Evolutionary conservation across 1,140 invertebrate species (phyloP), one percentile per base, ranked within the genome.

Genomic region (Achatina immaculata): DNA sequence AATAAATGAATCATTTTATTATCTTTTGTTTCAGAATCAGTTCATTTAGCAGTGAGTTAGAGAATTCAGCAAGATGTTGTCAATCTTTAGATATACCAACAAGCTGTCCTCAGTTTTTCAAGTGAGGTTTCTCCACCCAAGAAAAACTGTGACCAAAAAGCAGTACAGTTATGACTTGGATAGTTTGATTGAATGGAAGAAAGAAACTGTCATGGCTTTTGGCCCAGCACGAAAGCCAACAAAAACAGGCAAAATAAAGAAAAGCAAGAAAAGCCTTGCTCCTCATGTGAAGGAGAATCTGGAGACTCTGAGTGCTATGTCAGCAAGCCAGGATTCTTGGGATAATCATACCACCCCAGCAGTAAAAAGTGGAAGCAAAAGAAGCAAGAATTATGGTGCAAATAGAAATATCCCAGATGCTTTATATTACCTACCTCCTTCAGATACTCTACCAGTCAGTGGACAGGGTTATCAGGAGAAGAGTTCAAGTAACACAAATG

Each of bases 191-290:
- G 31, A 78, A 48, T 78, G 76, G 76, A 78, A 78, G n/a, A 66
- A 78, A 48, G 65, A 78, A 43, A 78, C 58, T 36, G 28, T 16
- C 14, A 9, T 43, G 24, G 42, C 28, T 43, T 78, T 78, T 78
- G 76, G 76, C 19, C 0, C 36, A 40, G 40, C 16, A 1, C 36
- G 58, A 16, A 78, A 78, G 31, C n/a, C 31, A 36, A 78, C 76
- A 19, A 78, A 78, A 58, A 43, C 65, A n/a, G 76, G 76, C 14
- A 78, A 78, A 68, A 28, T 78, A 40, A 78, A 48, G 42, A 78
- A 78, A 31, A 68, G 2, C 1, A 68, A 78, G 42, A 78, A 78
- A 34, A 40, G n/a, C 11, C n/a, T 48, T 21, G 28, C 19, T 68
- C n/a, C n/a, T 31, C 24, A 66, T 45, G 9, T 40, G 42, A 21